These are phyloP conservation scores for Heterochromis multidens DNA, from an alignment of 2,113 vertebrate species.

Conservation along the genomic window DNA sequence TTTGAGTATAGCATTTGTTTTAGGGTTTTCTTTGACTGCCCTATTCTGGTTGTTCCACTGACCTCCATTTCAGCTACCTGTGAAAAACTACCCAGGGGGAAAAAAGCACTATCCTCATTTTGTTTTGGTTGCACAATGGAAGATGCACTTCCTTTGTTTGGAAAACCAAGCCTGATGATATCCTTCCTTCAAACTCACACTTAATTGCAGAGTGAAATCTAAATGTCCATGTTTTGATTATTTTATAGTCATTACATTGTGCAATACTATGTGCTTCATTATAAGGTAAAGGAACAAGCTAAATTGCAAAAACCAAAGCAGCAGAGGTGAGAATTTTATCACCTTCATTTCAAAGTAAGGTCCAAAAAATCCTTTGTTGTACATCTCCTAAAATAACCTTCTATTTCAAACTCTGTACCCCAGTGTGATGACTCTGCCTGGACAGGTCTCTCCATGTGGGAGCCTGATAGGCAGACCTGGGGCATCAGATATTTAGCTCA, in stretches of 20 bases:
- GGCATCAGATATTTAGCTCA: neutral
- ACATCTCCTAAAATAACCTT: no score
- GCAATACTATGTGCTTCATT: neutral
- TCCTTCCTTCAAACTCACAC: neutral
- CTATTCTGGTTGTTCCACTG: neutral
- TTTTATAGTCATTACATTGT: neutral
- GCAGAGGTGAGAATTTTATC: neutral
- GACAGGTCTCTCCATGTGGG: neutral
- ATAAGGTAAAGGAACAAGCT: neutral
- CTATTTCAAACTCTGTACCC: no score
- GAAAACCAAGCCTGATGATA: neutral
- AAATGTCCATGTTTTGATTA: neutral
- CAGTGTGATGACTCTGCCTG: neutral
- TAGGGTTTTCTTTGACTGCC: neutral
- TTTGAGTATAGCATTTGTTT: neutral
- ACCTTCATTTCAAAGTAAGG: neutral
- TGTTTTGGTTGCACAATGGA: neutral
- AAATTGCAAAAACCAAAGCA: neutral
- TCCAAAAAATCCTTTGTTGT: no score
- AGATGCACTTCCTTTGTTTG: neutral
- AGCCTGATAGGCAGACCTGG: neutral
- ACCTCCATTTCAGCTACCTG: neutral
- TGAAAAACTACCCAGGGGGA: neutral
- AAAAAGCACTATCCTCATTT: neutral
- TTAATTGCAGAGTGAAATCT: neutral